Percentiles rank a stretch among this genome's conserved stretches.
phyloP scores from a whole-genome alignment of 2,797 vertebrate genomes.

The Hylomyscus alleni region DNA sequence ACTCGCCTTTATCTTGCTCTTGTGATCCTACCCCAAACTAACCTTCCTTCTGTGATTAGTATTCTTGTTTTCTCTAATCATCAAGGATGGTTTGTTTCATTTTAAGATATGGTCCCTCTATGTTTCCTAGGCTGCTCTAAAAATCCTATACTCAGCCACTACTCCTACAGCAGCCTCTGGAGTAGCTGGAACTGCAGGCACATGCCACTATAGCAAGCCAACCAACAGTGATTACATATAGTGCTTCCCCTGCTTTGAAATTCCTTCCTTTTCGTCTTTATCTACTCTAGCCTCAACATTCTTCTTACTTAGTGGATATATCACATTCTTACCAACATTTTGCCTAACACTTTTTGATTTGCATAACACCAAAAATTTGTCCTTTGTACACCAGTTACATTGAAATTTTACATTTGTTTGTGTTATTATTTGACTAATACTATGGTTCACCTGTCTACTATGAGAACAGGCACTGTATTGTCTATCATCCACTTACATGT shows the following conservation, averaged over 20 bases:
- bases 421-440: constrained; percentile 30
- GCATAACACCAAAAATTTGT: neutral
- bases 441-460: neutral
- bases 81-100: neutral
- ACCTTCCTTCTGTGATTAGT: neutral
- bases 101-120: neutral
- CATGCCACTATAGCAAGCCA: neutral
- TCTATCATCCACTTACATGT: constrained; percentile 14
- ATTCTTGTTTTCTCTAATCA: neutral
- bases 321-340: constrained; percentile 14
- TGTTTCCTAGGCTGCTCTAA: neutral
- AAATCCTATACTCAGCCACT: neutral
- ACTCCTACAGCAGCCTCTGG: neutral
- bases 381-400: neutral
- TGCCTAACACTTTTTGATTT: neutral
- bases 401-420: constrained; percentile 33
- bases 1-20: neutral
- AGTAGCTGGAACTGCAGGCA: neutral
- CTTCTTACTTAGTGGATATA: neutral
- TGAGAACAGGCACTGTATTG: neutral
- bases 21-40: neutral
- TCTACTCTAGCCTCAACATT: neutral
- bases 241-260: neutral
- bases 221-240: neutral
- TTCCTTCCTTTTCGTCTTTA: constrained; percentile 20